Evolutionary conservation across 2,888 invertebrate species (phyloP), one percentile per base, ranked within the genome.

Genomic region (Creontiades dilutus): DNA sequence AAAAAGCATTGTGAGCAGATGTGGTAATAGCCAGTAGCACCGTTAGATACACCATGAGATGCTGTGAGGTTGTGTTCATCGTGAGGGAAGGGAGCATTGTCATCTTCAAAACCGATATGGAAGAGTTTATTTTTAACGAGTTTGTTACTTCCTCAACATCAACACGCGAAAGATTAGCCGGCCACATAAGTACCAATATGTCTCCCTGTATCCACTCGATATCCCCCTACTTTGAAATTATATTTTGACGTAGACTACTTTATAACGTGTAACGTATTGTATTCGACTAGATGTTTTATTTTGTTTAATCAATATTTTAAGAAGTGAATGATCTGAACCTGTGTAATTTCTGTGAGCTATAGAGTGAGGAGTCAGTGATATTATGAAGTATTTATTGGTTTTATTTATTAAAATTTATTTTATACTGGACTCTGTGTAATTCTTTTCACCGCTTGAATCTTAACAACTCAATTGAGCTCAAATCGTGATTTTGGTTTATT

Each of bases 371-470:
- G 78, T 37, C 19, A 78, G 47, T 78, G 37, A 47, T 78, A 78
- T 76, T 76, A 37, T 78, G 47, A 47, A 78, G 52, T 82, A 82
- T 82, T 82, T 82, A 78, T 78, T 78, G 46, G 78, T 82, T 82
- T 52, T 52, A 82, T 82, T 82, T 82, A 82, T 82, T 82, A 82
- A 82, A 82, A 82, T 82, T 82, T 82, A 82, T 82, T 85, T 85
- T 57, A 85, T 52, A 85, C 55, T 85, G 55, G 82, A 78, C 23
- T 12, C 13, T 23, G n/a, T 68, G 68, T 23, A 11, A 23, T 61
- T n/a, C n/a, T 61, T 19, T 61, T 68, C 68, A 3, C 28, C 37
- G 3, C 2, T 2, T 4, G 37, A 37, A 37, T 4, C 7, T 4
- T 4, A 37, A 37, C 37, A 37, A n/a, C 7, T 37, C 37, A 37